These are phyloP conservation scores for Cotesia congregata DNA, from an alignment of 2,888 invertebrate genomes.

Conservation along the genomic window DNA sequence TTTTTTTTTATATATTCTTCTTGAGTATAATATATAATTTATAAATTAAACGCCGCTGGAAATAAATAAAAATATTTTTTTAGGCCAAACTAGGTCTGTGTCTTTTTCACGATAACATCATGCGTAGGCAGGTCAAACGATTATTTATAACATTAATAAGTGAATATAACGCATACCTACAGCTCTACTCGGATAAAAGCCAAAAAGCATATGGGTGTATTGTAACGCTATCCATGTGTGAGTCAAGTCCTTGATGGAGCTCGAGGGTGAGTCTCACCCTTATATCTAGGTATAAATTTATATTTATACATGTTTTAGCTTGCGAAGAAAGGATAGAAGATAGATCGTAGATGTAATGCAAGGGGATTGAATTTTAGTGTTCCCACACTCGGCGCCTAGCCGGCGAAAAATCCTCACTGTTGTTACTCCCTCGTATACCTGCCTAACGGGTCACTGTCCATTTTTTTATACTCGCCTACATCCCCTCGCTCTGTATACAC, in stretches of 20 bases:
- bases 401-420: constrained; percentile 37
- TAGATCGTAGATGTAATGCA: constrained; percentile 20
- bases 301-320: not conserved
- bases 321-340: constrained; percentile 9
- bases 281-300: constrained; percentile 25
- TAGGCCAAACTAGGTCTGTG: not conserved
- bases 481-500: constrained; percentile 7
- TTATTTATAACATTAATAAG: not conserved
- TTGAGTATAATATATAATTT: not conserved
- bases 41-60: not conserved
- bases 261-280: constrained; percentile 27
- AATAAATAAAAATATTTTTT: not conserved
- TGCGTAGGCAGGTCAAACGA: constrained; percentile 16
- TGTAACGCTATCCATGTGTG: not conserved
- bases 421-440: constrained; percentile 42
- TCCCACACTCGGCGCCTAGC: constrained; percentile 40
- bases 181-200: constrained; percentile 7
- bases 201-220: constrained; percentile 21
- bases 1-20: not conserved
- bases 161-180: constrained; percentile 6
- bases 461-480: constrained; percentile 30
- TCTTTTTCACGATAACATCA: constrained; percentile 16
- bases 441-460: constrained; percentile 43
- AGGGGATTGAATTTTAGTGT: constrained; percentile 34
- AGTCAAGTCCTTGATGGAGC: constrained; percentile 17